These are phyloP conservation scores for Leptosomus discolor DNA, from an alignment of 2,113 vertebrate species.

Conservation along the genomic window DNA sequence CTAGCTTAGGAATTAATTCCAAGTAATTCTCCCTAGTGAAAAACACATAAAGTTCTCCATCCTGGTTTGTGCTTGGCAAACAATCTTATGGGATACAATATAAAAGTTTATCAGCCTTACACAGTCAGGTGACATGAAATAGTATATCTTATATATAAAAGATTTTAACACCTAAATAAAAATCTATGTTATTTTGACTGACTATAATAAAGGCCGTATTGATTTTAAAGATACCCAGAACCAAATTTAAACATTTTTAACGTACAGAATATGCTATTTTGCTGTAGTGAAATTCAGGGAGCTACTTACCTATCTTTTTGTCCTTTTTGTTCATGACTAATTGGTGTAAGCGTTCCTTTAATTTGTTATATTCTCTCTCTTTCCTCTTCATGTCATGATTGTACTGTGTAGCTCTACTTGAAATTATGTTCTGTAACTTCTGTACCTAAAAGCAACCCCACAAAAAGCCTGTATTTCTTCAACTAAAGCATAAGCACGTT, in stretches of 20 bases:
- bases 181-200: no score
- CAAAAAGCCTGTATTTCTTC: background rate
- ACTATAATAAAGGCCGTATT: accelerated
- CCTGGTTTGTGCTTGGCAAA: background rate
- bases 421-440: conserved; percentile 92
- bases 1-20: background rate
- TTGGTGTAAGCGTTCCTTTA: conserved; percentile 92
- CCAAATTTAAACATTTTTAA: background rate
- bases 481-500: background rate
- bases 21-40: background rate
- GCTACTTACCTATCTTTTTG: conserved; percentile 84
- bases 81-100: accelerated
- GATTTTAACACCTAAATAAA: background rate
- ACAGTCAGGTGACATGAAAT: background rate
- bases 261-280: background rate
- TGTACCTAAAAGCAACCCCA: conserved; percentile 80
- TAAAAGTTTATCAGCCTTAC: background rate
- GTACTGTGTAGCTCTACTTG: conserved; percentile 93
- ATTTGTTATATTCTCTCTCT: conserved; percentile 89
- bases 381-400: conserved; percentile 96
- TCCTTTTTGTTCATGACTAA: conserved; percentile 92
- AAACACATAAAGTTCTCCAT: background rate
- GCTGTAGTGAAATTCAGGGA: background rate
- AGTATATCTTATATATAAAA: background rate
- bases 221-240: background rate